A percentile compares a stretch with the other conserved stretches of the same genome.
Conservation (phyloP, 2,888 invertebrate genomes). For the Eupithecia abbreviata region DNA sequence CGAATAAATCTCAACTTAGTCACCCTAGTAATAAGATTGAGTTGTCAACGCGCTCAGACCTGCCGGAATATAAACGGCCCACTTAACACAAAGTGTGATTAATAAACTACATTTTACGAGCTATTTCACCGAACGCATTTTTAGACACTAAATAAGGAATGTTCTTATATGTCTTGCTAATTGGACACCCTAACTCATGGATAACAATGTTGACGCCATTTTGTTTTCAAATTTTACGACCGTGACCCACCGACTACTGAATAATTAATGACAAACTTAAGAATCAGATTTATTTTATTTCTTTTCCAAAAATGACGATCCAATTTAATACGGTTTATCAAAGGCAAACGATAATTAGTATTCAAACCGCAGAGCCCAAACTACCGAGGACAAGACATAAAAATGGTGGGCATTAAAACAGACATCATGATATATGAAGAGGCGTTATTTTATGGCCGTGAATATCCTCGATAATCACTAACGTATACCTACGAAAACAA, state of each 20-base stretch:
- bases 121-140: constrained; percentile 63
- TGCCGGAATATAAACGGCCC: constrained; percentile 73
- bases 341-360: constrained; percentile 18
- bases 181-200: constrained; percentile 56
- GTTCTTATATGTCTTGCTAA: constrained; percentile 56
- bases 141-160: constrained; percentile 54
- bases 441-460: constrained; percentile 50
- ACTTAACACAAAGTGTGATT: constrained; percentile 70
- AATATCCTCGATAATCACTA: constrained; percentile 77
- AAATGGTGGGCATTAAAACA: constrained; percentile 28
- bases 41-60: constrained; percentile 68
- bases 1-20: constrained; percentile 55
- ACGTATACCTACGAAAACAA: constrained; percentile 78
- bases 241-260: constrained; percentile 32
- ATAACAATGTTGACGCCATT: constrained; percentile 42
- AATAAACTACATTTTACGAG: constrained; percentile 68
- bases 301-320: constrained; percentile 24
- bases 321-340: constrained; percentile 18
- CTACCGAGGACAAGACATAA: constrained; percentile 16
- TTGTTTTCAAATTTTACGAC: constrained; percentile 34
- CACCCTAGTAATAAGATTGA: constrained; percentile 66
- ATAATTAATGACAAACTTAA: constrained; percentile 26
- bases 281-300: constrained; percentile 32
- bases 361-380: constrained; percentile 10
- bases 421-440: constrained; percentile 38